Evolutionary conservation across 2,888 invertebrate species (phyloP).

Genomic region (Brachyptera putata): DNA sequence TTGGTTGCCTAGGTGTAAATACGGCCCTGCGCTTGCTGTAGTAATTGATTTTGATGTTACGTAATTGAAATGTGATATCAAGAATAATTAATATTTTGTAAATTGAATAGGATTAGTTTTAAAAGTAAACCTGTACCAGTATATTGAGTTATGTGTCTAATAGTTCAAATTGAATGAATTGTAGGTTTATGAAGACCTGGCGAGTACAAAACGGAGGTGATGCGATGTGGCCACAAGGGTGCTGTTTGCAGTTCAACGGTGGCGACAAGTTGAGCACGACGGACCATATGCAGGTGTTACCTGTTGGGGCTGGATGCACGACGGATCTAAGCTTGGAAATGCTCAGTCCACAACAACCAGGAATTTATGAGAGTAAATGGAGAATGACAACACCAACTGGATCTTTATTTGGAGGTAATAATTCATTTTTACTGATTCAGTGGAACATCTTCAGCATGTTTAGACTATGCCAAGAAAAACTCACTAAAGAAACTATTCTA

Average conservation of each 20-base stretch:
- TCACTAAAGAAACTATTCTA: no score
- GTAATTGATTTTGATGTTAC: not conserved
- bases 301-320: conserved; percentile 70
- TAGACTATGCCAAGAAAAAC: no score
- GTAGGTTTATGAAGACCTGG: conserved; percentile 83
- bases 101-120: no score
- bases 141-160: no score
- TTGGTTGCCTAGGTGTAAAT: no score
- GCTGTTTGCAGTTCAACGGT: conserved; percentile 69
- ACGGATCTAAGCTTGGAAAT: conserved; percentile 74
- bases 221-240: conserved; percentile 82
- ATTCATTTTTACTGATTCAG: not conserved
- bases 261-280: conserved; percentile 59
- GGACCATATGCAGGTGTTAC: conserved; percentile 59
- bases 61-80: not conserved
- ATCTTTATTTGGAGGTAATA: conserved; percentile 84
- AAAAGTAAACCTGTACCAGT: no score
- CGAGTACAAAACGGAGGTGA: conserved; percentile 81
- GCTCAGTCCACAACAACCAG: conserved; percentile 69
- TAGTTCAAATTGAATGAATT: conserved; percentile 29
- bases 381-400: conserved; percentile 83
- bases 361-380: conserved; percentile 83
- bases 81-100: not conserved
- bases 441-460: no score
- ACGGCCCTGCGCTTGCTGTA: not conserved